Evolutionary conservation across 2,797 vertebrate genomes (phyloP).

Genomic region (Leucoraja ocellata): DNA sequence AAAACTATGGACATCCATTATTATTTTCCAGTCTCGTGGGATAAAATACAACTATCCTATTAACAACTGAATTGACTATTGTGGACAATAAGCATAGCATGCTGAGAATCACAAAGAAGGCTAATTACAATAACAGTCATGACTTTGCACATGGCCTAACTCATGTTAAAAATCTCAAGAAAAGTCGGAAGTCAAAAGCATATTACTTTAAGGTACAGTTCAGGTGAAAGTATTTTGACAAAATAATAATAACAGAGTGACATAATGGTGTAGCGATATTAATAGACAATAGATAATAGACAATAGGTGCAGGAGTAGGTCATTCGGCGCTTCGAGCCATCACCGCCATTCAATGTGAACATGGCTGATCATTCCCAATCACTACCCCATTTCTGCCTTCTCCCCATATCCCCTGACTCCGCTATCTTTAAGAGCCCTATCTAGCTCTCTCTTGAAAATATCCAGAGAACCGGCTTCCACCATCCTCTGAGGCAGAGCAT

Average conservation of each 20-base stretch:
- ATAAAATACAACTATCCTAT: constrained; percentile 12
- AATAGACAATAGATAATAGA: no score
- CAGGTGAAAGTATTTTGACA: neutral
- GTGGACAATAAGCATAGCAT: neutral
- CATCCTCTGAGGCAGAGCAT: no score
- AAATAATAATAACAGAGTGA: neutral
- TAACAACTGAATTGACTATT: neutral
- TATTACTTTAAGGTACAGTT: neutral
- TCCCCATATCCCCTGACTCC: no score
- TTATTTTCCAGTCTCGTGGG: constrained; percentile 6
- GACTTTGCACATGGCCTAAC: neutral
- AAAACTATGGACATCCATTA: constrained; percentile 17
- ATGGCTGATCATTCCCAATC: no score
- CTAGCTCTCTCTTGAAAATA: no score
- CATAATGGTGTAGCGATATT: no score
- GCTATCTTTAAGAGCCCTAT: no score
- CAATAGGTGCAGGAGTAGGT: no score
- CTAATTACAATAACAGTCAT: neutral
- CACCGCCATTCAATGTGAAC: no score
- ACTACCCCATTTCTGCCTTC: no score
- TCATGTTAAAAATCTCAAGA: neutral
- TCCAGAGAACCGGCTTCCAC: no score
- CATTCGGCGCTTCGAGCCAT: no score
- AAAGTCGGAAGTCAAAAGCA: neutral
- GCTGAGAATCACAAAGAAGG: neutral